Conservation (phyloP, 2,888 invertebrate species). For the Eueremaeus valkanovi region DNA sequence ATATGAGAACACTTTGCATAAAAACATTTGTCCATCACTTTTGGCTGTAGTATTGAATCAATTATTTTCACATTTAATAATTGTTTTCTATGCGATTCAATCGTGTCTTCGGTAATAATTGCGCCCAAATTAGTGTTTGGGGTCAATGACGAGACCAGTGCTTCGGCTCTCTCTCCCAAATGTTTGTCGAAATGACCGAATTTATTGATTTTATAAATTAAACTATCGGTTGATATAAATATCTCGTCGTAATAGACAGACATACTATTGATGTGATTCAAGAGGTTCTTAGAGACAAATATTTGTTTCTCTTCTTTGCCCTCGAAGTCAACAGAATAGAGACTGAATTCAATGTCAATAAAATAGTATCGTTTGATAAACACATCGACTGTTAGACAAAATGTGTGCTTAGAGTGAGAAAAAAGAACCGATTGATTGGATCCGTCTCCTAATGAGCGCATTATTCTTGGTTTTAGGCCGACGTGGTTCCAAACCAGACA, state of each 20-base stretch:
- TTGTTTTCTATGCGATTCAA: neutral
- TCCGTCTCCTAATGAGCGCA: slow-evolving; percentile 21
- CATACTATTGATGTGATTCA: neutral
- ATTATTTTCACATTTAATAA: neutral
- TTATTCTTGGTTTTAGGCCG: neutral
- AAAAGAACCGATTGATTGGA: slow-evolving; percentile 11
- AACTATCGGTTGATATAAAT: neutral
- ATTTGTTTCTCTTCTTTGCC: neutral
- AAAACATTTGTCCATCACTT: neutral
- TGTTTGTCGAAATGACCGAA: neutral
- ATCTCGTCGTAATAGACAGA: neutral
- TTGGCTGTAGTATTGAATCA: neutral
- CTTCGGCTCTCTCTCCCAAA: neutral
- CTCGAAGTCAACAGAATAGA: neutral
- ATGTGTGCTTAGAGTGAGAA: neutral
- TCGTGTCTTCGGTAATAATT: neutral
- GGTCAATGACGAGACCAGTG: neutral
- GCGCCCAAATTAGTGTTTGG: neutral
- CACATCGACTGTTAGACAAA: slow-evolving; percentile 10
- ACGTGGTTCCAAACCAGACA: neutral
- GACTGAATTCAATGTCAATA: neutral
- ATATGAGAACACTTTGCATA: neutral
- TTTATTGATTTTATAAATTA: neutral
- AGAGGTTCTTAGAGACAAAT: neutral
- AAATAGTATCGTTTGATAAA: slow-evolving; percentile 20